These are phyloP conservation scores for Herminia tarsipennalis DNA, from an alignment of 2,888 invertebrate genomes.

Conservation along the genomic window DNA sequence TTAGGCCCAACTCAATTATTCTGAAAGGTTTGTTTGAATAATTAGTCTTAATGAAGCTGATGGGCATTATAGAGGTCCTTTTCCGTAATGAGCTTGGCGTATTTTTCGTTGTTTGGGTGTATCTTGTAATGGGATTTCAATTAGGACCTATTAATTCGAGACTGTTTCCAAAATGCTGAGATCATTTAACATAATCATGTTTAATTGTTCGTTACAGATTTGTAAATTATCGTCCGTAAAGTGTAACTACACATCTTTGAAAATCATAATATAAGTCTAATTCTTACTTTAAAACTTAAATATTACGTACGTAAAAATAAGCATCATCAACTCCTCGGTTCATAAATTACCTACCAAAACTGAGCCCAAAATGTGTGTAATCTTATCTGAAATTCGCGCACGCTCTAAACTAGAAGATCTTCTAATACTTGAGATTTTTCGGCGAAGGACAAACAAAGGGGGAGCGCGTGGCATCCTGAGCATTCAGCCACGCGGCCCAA, in stretches of 20 bases:
- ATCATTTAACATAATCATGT: not conserved
- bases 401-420: constrained; percentile 18
- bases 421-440: constrained; percentile 43
- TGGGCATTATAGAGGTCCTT: constrained; percentile 19
- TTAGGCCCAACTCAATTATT: constrained; percentile 40
- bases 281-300: not conserved
- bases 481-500: constrained; percentile 24
- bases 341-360: not conserved
- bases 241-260: too few species aligned
- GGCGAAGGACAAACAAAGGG: constrained; percentile 21
- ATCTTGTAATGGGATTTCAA: constrained; percentile 8
- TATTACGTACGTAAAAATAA: too few species aligned
- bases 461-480: constrained; percentile 29
- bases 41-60: constrained; percentile 34
- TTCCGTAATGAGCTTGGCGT: constrained; percentile 21
- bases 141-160: constrained; percentile 2
- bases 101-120: constrained; percentile 8
- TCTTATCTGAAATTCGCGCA: constrained; percentile 1
- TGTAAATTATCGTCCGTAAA: too few species aligned
- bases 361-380: not conserved
- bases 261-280: too few species aligned
- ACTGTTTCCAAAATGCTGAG: not conserved
- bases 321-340: not conserved
- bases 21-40: constrained; percentile 39
- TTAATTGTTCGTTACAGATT: not conserved